Evolutionary conservation across 1,140 invertebrate genomes (phyloP).

Genomic region (Polyergus mexicanus): DNA sequence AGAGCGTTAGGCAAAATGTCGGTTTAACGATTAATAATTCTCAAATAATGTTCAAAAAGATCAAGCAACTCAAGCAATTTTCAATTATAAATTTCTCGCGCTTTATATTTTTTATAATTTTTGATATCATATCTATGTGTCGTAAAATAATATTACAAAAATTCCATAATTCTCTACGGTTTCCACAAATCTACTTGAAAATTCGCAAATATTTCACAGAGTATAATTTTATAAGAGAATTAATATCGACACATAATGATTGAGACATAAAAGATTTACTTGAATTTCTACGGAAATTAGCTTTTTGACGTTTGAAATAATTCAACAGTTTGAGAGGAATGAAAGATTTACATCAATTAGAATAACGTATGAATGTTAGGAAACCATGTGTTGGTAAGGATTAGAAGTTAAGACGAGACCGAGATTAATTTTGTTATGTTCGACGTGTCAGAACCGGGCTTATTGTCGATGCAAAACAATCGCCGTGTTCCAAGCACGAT

Average conservation of each 20-base stretch:
- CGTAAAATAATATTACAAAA: too few relatives aligned
- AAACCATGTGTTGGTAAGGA: neutral
- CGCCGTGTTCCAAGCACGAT: constrained; percentile 50
- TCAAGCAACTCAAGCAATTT: neutral
- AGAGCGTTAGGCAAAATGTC: neutral
- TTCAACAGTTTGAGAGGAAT: neutral
- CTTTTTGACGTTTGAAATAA: constrained; percentile 1
- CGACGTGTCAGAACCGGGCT: constrained; percentile 38
- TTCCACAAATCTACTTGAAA: too few relatives aligned
- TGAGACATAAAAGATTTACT: neutral
- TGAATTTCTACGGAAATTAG: neutral
- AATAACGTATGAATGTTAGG: neutral
- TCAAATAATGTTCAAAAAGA: neutral
- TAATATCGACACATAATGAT: neutral
- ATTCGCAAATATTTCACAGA: too few relatives aligned
- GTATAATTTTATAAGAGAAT: too few relatives aligned
- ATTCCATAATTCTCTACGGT: too few relatives aligned
- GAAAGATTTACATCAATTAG: neutral
- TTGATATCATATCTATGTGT: too few relatives aligned
- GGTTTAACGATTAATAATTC: neutral
- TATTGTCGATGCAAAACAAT: constrained; percentile 62
- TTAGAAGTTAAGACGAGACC: constrained; percentile 2
- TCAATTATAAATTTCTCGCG: neutral
- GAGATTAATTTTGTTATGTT: constrained; percentile 56
- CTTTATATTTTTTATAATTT: too few relatives aligned